A percentile compares a stretch with the other conserved stretches of the same genome.
These are phyloP conservation scores for Ochotona princeps DNA, from an alignment of 2,113 vertebrate genomes.

Conservation along the genomic window DNA sequence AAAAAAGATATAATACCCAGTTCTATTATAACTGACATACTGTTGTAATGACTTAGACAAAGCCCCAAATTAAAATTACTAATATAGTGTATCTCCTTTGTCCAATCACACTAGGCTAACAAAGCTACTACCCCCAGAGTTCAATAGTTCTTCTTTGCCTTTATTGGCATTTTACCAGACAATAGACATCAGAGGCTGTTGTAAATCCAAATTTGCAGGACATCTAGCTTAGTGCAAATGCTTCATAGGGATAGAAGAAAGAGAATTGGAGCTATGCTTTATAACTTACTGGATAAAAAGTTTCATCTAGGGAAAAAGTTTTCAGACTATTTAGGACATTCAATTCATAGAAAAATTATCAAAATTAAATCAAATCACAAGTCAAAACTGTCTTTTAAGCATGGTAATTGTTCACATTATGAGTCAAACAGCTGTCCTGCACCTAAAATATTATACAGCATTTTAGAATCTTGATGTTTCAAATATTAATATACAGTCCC, in stretches of 20 bases:
- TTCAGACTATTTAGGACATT: neutral
- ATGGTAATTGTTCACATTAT: neutral
- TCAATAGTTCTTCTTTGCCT: neutral
- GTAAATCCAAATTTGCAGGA: neutral
- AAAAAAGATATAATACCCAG: neutral
- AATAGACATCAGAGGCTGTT: neutral
- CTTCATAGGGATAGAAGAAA: neutral
- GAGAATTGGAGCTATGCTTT: neutral
- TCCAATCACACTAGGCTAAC: neutral
- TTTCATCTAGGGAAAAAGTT: neutral
- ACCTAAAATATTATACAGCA: neutral
- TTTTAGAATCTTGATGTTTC: constrained; percentile 22
- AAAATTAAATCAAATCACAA: constrained; percentile 38
- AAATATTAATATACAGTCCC: neutral
- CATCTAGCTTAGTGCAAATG: neutral
- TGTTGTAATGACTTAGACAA: neutral
- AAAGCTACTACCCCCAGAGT: neutral
- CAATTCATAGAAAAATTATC: neutral
- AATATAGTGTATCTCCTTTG: neutral
- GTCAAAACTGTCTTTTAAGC: neutral
- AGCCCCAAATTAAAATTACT: neutral
- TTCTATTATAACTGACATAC: neutral
- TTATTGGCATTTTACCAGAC: neutral
- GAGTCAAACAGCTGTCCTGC: neutral
- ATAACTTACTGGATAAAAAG: neutral